Evolutionary conservation across 2,888 invertebrate genomes (phyloP), one percentile per base, ranked within the genome.

Genomic region (Chymomyza caudatula): DNA sequence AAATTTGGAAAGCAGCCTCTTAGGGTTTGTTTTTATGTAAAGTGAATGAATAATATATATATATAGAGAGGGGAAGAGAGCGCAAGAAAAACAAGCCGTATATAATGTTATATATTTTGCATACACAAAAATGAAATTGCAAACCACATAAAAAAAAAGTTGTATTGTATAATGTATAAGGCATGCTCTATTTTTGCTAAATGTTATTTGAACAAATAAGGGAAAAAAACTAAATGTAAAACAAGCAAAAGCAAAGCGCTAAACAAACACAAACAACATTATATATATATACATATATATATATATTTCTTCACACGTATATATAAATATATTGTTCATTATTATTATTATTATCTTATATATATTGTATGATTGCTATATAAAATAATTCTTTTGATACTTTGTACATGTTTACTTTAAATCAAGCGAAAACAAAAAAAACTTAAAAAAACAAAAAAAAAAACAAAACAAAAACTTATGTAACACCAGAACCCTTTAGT

Each of bases 181-280:
- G 81, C 78, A 86, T 74, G 75, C 73, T 85, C 85, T 84, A 86
- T 84, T 84, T 84, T 86, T 84, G 86, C 86, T 84, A 84, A 85
- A 86, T 86, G 86, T 86, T 84, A 86, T 83, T 85, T 83, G 70
- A 83, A 82, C 79, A 82, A 85, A 79, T 84, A 85, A 69, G 77
- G 84, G 78, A 82, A 83, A 83, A 72, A 66, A 76, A 71, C 64
- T 65, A 58, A 56, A 64, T 22, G 73, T 73, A 80, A 70, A 74
- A 83, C 68, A 76, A 64, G 74, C 73, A 77, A 73, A 76, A 70
- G 75, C 71, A 77, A 77, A 76, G 65, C 81, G 77, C 77, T 84
- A 82, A 76, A 78, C 65, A 80, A 67, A 78, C 67, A 67, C 37
- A 62, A 57, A n/a, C 37, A 37, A 44, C n/a, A 37, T 53, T 52